These are phyloP conservation scores for Harpagifer antarcticus DNA, from an alignment of 2,797 vertebrate species.

Conservation along the genomic window DNA sequence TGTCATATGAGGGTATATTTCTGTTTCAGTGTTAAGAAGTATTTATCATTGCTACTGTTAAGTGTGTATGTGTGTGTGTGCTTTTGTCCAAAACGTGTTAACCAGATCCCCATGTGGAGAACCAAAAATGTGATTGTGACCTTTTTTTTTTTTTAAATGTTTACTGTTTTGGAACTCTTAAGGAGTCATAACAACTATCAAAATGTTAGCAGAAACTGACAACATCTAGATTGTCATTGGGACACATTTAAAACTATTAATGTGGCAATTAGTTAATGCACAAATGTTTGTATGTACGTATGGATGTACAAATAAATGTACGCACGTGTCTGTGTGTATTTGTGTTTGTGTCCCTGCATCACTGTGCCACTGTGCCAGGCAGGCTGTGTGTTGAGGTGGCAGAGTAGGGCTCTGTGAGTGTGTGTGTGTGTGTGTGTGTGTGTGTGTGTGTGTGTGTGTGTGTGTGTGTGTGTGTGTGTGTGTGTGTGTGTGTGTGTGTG, in stretches of 20 bases:
- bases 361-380: slow-evolving; percentile 71
- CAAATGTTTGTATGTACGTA: slow-evolving; percentile 26
- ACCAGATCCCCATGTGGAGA: slow-evolving; percentile 38
- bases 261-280: slow-evolving; percentile 23
- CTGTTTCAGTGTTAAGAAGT: slow-evolving; percentile 49
- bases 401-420: slow-evolving; percentile 60
- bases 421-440: slow-evolving; percentile 23
- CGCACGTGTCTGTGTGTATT: slow-evolving; percentile 52
- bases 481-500: slow-evolving; percentile 65
- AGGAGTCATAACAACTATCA: not conserved
- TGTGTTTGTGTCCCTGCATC: slow-evolving; percentile 65
- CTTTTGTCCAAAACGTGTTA: slow-evolving; percentile 44
- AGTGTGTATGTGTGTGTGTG: slow-evolving; percentile 13
- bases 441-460: slow-evolving; percentile 28
- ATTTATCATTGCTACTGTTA: slow-evolving; percentile 41
- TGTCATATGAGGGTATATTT: slow-evolving; percentile 63
- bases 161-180: slow-evolving; percentile 28
- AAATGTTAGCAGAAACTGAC: slow-evolving; percentile 11
- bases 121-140: slow-evolving; percentile 60
- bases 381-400: slow-evolving; percentile 75
- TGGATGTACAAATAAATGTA: slow-evolving; percentile 19
- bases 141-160: slow-evolving; percentile 51
- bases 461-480: slow-evolving; percentile 54
- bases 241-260: slow-evolving; percentile 20
- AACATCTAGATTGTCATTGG: not conserved